Conservation (phyloP, 2,797 vertebrate species). For the Pangasius sanitwongsei region DNA sequence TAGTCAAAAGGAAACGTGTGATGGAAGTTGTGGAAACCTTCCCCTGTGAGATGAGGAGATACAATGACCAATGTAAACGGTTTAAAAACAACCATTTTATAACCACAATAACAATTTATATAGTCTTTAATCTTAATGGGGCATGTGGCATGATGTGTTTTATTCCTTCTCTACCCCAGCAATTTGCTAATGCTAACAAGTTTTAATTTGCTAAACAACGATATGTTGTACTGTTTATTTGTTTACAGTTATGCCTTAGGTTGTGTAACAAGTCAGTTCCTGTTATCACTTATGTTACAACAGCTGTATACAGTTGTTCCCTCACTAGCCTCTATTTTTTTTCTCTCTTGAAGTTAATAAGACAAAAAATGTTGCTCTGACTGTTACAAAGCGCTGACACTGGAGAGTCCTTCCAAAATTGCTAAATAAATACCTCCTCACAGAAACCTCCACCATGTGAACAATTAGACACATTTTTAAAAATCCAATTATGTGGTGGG, state of each 20-base stretch:
- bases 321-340: not conserved
- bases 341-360: too few relatives aligned
- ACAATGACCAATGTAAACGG: not conserved
- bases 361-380: not conserved
- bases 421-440: too few relatives aligned
- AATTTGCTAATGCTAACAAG: not conserved
- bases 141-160: not conserved
- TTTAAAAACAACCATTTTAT: not conserved
- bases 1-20: constrained; percentile 84
- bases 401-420: too few relatives aligned
- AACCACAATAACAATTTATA: not conserved
- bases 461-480: not conserved
- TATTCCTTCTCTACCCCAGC: not conserved
- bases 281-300: not conserved
- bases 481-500: not conserved
- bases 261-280: not conserved
- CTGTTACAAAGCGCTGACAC: not conserved
- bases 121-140: not conserved
- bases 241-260: not conserved
- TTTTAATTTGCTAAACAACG: not conserved
- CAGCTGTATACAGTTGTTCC: not conserved
- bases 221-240: not conserved
- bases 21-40: constrained; percentile 83
- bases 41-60: constrained; percentile 66
- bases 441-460: not conserved